Evolutionary conservation across 1,140 invertebrate species (phyloP).

Genomic region (Drosophila bipectinata): DNA sequence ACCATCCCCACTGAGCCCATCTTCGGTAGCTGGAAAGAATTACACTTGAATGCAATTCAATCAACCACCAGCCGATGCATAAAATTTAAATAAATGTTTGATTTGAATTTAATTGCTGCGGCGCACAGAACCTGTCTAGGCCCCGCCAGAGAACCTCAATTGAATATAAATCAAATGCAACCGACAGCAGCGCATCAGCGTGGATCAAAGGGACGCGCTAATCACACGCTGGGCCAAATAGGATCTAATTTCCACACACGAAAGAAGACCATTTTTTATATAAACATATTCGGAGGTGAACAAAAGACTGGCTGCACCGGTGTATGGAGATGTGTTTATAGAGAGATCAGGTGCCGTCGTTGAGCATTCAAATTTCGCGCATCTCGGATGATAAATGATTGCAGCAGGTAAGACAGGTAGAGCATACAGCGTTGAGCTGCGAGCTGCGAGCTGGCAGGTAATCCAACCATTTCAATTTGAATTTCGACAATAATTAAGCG

Average conservation of each 20-base stretch:
- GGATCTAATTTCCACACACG: slow-evolving; percentile 80
- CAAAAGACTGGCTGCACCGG: not conserved
- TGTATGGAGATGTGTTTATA: slow-evolving; percentile 61
- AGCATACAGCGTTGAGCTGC: not conserved
- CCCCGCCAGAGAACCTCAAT: slow-evolving; percentile 44
- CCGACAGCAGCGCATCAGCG: slow-evolving; percentile 25
- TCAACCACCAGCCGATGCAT: slow-evolving; percentile 75
- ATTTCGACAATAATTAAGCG: slow-evolving; percentile 80
- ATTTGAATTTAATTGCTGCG: slow-evolving; percentile 78
- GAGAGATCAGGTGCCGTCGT: slow-evolving; percentile 65
- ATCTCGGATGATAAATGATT: slow-evolving; percentile 76
- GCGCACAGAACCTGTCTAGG: slow-evolving; percentile 23
- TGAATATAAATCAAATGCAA: slow-evolving; percentile 77
- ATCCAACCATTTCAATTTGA: slow-evolving; percentile 66
- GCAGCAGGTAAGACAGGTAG: slow-evolving; percentile 27
- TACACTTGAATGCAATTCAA: slow-evolving; percentile 51
- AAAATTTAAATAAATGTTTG: slow-evolving; percentile 83
- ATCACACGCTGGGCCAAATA: slow-evolving; percentile 81
- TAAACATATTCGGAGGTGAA: slow-evolving; percentile 14
- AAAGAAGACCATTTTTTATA: slow-evolving; percentile 59
- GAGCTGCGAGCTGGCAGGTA: slow-evolving; percentile 15
- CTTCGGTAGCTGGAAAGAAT: slow-evolving; percentile 24
- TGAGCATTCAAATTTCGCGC: slow-evolving; percentile 80
- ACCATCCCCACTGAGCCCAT: slow-evolving; percentile 7
- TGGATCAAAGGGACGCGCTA: slow-evolving; percentile 75